Evolutionary conservation across 2,888 invertebrate genomes (phyloP).

Genomic region (Ichneumon xanthorius): DNA sequence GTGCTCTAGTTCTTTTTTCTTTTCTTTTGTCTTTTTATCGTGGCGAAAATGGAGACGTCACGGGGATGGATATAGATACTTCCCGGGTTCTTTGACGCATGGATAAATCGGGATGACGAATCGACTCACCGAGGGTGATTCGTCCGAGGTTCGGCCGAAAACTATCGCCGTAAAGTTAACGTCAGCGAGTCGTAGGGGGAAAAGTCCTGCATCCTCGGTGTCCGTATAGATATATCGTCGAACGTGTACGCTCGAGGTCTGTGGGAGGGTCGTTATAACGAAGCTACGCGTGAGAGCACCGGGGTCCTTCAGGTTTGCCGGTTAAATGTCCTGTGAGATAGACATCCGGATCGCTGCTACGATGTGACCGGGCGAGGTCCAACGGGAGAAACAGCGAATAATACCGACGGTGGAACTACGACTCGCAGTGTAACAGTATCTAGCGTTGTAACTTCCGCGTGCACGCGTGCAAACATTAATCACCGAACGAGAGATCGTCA

Average conservation of each 20-base stretch:
- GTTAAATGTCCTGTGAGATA: slow-evolving; percentile 67
- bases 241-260: slow-evolving; percentile 18
- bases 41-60: slow-evolving; percentile 30
- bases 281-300: slow-evolving; percentile 33
- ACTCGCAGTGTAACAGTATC: not conserved
- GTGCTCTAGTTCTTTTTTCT: not conserved
- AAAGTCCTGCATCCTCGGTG: slow-evolving; percentile 24
- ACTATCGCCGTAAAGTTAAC: slow-evolving; percentile 23
- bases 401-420: slow-evolving; percentile 21
- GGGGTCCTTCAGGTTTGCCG: slow-evolving; percentile 50
- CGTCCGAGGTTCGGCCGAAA: slow-evolving; percentile 25
- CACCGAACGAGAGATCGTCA: slow-evolving; percentile 38
- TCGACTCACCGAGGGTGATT: slow-evolving; percentile 58
- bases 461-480: slow-evolving; percentile 44
- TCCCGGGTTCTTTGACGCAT: slow-evolving; percentile 42
- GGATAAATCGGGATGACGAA: slow-evolving; percentile 65
- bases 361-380: slow-evolving; percentile 21
- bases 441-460: slow-evolving; percentile 41
- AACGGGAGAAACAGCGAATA: slow-evolving; percentile 24
- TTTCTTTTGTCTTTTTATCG: not conserved
- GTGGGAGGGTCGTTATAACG: slow-evolving; percentile 61
- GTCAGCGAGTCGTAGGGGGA: slow-evolving; percentile 6
- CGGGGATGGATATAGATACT: slow-evolving; percentile 30
- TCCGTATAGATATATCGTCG: slow-evolving; percentile 7
- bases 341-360: slow-evolving; percentile 61